Evolutionary conservation across 1,140 invertebrate genomes (phyloP).

Genomic region (Plodia interpunctella): DNA sequence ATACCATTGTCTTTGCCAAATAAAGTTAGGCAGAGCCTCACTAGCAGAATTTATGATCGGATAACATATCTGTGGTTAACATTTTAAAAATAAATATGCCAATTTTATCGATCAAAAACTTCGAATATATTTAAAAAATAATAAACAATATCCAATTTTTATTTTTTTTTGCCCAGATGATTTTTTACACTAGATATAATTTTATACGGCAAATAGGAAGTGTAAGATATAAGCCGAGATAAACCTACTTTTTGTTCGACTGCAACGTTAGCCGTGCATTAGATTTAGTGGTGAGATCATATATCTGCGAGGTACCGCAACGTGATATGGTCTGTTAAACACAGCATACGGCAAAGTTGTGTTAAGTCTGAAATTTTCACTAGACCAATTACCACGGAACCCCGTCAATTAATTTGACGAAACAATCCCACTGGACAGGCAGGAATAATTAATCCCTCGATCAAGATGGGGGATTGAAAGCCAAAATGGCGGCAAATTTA

Average conservation of each 20-base stretch:
- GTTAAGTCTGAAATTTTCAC: neutral
- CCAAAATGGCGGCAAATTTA: neutral
- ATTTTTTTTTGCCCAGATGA: too few species aligned
- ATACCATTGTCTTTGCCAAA: neutral
- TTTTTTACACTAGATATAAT: too few species aligned
- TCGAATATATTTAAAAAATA: too few species aligned
- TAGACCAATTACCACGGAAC: neutral
- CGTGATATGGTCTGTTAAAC: neutral
- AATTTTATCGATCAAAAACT: too few species aligned
- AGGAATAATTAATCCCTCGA: neutral
- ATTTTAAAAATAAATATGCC: too few species aligned
- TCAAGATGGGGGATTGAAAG: neutral
- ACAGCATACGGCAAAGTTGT: neutral
- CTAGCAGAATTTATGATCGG: neutral
- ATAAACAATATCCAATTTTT: too few species aligned
- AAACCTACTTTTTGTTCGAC: neutral
- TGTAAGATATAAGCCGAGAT: neutral
- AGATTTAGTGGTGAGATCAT: slow-evolving; percentile 2
- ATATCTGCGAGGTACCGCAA: slow-evolving; percentile 1
- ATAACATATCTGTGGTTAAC: neutral
- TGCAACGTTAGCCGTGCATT: neutral
- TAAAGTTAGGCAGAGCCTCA: neutral
- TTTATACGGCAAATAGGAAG: too few species aligned
- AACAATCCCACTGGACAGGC: neutral
- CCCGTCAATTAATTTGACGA: neutral